Percentiles rank a stretch among this genome's conserved stretches.
Conservation (phyloP, 2,113 vertebrate genomes). For the Osmerus mordax region DNA sequence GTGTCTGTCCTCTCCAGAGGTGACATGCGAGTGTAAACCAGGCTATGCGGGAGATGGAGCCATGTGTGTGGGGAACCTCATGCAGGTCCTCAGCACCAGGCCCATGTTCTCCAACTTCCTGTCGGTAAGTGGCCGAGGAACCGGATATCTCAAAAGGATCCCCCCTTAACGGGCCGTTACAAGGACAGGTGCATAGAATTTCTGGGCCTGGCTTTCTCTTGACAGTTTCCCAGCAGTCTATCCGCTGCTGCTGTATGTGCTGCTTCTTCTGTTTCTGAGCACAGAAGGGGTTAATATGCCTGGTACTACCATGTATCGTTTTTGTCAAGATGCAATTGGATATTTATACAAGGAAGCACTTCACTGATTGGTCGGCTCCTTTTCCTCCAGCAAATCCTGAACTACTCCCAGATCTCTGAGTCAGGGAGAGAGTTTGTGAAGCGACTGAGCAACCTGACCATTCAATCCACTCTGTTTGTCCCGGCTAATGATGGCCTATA, state of each 20-base stretch:
- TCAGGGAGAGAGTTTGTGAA: conserved; percentile 75
- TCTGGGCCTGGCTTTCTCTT: too few species aligned
- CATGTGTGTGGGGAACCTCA: conserved; percentile 84
- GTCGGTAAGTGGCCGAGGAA: conserved; percentile 68
- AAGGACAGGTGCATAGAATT: too few species aligned
- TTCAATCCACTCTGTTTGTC: conserved; percentile 82
- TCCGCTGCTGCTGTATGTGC: too few species aligned
- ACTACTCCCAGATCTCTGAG: conserved; percentile 74
- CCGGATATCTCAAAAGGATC: not conserved
- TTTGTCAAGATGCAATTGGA: too few species aligned
- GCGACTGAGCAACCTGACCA: conserved; percentile 73
- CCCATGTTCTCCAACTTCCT: conserved; percentile 83
- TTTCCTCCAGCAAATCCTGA: conserved; percentile 79
- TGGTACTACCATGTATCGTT: too few species aligned
- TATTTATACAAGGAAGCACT: too few species aligned
- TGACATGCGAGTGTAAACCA: conserved; percentile 82
- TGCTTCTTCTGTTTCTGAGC: too few species aligned
- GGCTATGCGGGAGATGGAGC: conserved; percentile 87
- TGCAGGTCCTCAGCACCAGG: conserved; percentile 83
- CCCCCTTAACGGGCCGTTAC: too few species aligned
- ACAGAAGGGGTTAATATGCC: too few species aligned
- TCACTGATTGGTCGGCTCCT: not conserved
- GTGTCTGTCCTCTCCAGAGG: conserved; percentile 72
- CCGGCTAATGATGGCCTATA: conserved; percentile 77
- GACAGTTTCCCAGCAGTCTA: too few species aligned